Conservation (phyloP, 2,113 vertebrate species). For the Origma solitaria region DNA sequence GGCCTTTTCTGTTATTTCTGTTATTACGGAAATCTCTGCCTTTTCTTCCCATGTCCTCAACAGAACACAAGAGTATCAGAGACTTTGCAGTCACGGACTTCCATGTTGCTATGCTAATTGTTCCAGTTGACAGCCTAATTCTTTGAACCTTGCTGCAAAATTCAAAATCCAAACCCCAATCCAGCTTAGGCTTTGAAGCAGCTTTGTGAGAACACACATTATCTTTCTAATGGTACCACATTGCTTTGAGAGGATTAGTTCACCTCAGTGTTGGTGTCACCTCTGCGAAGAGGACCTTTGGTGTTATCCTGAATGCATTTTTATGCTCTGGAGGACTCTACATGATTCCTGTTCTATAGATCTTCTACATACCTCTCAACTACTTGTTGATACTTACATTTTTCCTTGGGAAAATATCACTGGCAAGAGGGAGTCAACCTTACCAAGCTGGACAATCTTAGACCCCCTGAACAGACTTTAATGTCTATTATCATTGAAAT, state of each 20-base stretch:
- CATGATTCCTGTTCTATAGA: not conserved
- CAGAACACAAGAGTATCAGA: not conserved
- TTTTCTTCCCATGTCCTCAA: not conserved
- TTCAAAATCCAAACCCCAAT: not conserved
- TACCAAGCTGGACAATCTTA: not conserved
- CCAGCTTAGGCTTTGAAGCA: not conserved
- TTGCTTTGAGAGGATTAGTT: not conserved
- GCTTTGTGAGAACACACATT: not conserved
- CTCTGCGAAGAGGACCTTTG: not conserved
- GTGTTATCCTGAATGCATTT: not conserved
- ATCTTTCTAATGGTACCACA: not conserved
- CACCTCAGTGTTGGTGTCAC: not conserved
- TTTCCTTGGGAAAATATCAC: not conserved
- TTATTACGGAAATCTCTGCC: no score
- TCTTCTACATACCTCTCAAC: not conserved
- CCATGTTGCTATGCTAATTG: not conserved
- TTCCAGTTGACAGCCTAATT: not conserved
- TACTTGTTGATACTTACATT: not conserved
- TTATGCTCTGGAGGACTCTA: not conserved
- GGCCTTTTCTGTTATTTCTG: not conserved
- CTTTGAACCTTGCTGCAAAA: not conserved
- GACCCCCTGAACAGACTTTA: not conserved
- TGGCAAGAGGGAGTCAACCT: not conserved
- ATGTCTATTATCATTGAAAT: not conserved
- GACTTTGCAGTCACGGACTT: not conserved